A percentile compares a stretch with the other conserved stretches of the same genome.
Conservation (phyloP, 2,888 invertebrate species). For the Andrena minutula region DNA sequence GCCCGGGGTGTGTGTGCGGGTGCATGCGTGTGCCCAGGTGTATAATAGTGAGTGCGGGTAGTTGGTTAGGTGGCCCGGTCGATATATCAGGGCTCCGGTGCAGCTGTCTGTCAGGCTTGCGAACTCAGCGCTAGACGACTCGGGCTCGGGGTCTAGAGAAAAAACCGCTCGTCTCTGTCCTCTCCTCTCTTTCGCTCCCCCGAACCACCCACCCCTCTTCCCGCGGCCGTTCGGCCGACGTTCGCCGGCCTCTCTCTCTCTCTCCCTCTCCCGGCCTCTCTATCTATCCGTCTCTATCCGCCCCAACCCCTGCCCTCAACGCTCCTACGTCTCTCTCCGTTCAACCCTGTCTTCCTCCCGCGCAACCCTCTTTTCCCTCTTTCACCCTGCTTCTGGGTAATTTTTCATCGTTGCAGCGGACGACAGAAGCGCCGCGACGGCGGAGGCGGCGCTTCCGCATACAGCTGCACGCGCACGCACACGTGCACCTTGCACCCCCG, state of each 20-base stretch:
- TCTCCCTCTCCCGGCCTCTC: conserved; percentile 49
- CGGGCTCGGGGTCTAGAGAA: conserved; percentile 77
- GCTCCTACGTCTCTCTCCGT: conserved; percentile 27
- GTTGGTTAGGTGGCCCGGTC: conserved; percentile 82
- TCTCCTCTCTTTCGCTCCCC: conserved; percentile 55
- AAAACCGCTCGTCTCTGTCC: conserved; percentile 72
- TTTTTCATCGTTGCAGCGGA: conserved; percentile 84
- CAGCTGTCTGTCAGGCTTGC: conserved; percentile 84
- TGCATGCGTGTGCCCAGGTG: conserved; percentile 74
- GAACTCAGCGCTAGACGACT: conserved; percentile 82
- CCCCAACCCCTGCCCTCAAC: conserved; percentile 31
- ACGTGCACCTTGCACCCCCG: conserved; percentile 5
- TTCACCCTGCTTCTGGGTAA: conserved; percentile 82
- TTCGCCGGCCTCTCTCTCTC: conserved; percentile 10
- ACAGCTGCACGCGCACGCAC: conserved; percentile 54
- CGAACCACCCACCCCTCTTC: conserved; percentile 7
- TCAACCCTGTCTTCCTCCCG: conserved; percentile 37
- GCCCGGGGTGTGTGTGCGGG: conserved; percentile 43
- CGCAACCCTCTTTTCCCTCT: conserved; percentile 56
- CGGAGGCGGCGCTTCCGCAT: conserved; percentile 76
- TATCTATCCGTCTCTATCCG: background rate
- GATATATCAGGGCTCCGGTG: conserved; percentile 84
- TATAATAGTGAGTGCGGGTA: conserved; percentile 78
- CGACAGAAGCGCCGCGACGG: conserved; percentile 80
- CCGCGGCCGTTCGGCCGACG: conserved; percentile 40